Evolutionary conservation across 2,113 vertebrate genomes (phyloP), one percentile per base, ranked within the genome.

Genomic region (Cyphomyrus discorhynchus): DNA sequence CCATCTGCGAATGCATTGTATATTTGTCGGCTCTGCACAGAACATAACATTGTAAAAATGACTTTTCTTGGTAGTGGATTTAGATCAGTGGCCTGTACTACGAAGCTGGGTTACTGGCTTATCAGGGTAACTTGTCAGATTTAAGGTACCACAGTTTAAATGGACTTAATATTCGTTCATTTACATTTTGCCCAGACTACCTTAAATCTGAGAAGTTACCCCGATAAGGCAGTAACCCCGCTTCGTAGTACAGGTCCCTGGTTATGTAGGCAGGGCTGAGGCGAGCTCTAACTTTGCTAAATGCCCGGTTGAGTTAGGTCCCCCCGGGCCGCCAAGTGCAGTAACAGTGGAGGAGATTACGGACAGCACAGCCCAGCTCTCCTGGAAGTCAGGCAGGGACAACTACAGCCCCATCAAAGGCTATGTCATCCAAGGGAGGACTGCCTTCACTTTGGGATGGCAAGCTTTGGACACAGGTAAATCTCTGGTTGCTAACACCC

Each of bases 391-490:
- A 17, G 98, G 98, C 31, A 94, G 94, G 15, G 98, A 99, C 92
- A 99, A 98, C 45, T 97, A 97, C 91, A 99, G 98, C 94, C 98
- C 98, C 0, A 96, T 99, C 87, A 97, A 96, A 0, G 93, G 97
- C 8, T 99, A 99, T 89, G 95, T 95, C 90, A 85, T 98, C 88
- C 98, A 99, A 92, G 97, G 95, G 2, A 94, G 97, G 80, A 99
- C 98, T 0, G 97, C 98, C 5, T 99, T 98, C 85, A 98, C 98
- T 0, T 97, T 99, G 89, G 98, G 98, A 85, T 99, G 98, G 98
- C 98, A 99, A 93, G 93, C 95, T n/a, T 95, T 96, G 13, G 97
- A 97, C 92, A 98, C 98, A 95, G 98, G 98, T 99, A 96, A 24
- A 13, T 13, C 15, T 66, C 45, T 84, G 6, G 21, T 47, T 21